A percentile compares a stretch with the other conserved stretches of the same genome.
Evolutionary conservation across 2,113 vertebrate species (phyloP).

Genomic region (Amia ocellicauda): DNA sequence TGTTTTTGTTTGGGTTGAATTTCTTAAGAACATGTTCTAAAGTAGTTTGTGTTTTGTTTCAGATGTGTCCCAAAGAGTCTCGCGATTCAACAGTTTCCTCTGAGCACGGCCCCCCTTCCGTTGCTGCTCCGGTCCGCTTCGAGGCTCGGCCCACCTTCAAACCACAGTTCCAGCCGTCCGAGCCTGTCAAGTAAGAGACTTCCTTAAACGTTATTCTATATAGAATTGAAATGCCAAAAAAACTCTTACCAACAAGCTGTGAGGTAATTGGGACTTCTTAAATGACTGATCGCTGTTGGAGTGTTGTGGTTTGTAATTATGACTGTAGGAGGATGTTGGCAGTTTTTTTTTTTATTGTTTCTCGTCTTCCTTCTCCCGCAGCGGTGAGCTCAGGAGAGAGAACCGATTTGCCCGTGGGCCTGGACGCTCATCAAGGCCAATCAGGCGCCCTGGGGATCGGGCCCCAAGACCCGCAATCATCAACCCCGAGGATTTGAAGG

Average conservation of each 20-base stretch:
- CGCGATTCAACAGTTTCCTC: slow-evolving; percentile 67
- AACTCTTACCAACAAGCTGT: too few relatives aligned
- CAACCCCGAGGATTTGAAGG: slow-evolving; percentile 92
- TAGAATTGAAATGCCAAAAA: not conserved
- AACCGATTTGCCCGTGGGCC: slow-evolving; percentile 64
- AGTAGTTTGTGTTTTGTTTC: too few relatives aligned
- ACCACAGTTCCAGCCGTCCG: slow-evolving; percentile 73
- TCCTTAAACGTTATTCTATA: not conserved
- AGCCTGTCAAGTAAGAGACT: slow-evolving; percentile 83
- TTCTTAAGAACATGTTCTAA: too few relatives aligned
- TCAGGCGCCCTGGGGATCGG: slow-evolving; percentile 76
- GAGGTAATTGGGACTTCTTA: too few relatives aligned
- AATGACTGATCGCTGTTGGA: too few relatives aligned
- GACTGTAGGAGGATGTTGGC: not conserved
- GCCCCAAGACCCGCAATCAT: slow-evolving; percentile 85
- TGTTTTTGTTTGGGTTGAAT: too few relatives aligned
- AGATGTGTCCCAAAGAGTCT: slow-evolving; percentile 95
- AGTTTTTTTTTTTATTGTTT: not conserved
- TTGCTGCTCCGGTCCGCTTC: slow-evolving; percentile 78
- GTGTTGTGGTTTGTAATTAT: too few relatives aligned
- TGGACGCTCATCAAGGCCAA: slow-evolving; percentile 71
- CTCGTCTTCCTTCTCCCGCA: slow-evolving; percentile 24
- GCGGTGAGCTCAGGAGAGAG: slow-evolving; percentile 75
- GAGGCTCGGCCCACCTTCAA: slow-evolving; percentile 84
- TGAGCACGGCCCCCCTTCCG: slow-evolving; percentile 67